Evolutionary conservation across 2,888 invertebrate species (phyloP), one percentile per base, ranked within the genome.

Genomic region (Pollenia labialis): DNA sequence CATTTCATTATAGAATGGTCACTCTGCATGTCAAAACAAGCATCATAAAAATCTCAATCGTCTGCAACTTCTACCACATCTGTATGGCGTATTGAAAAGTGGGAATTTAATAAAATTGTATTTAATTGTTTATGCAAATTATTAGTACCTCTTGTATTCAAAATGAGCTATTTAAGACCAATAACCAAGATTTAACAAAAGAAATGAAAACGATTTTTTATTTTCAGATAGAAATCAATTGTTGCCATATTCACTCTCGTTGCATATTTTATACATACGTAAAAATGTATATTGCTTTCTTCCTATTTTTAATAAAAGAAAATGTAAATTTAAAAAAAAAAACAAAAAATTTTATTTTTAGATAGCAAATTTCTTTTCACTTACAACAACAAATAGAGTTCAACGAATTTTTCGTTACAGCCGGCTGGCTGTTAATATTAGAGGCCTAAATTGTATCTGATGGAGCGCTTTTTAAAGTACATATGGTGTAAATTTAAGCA

Each of bases 41-140:
- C 48, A 54, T 46, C 62, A 76, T 71, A 77, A 77, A 54, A 62
- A 71, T 56, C 50, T 56, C 44, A 48, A 16, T 81, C 23, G 23
- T 40, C 46, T 64, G 10, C 32, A n/a, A 18, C 50, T n/a, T 8
- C 18, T n/a, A 23, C 8, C 10, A 60, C 81, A 72, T 56, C 62
- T 81, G 66, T 62, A 52, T 50, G n/a, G 46, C 16, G n/a, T n/a
- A 58, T 54, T 40, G 12, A 42, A 71, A 83, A 64, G 42, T 71
- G 71, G 62, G 69, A 83, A 77, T 71, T 32, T 48, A 76, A 69
- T 68, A 40, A 46, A 62, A 56, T 48, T 74, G 40, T 48, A 50
- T 54, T 75, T 80, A 80, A 86, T 80, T 83, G 68, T 50, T 83
- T 32, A 86, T 86, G 86, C 80, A 86, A 83, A 86, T 83, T 83